Evolutionary conservation across 2,113 vertebrate species (phyloP).

Genomic region (Mugil cephalus): DNA sequence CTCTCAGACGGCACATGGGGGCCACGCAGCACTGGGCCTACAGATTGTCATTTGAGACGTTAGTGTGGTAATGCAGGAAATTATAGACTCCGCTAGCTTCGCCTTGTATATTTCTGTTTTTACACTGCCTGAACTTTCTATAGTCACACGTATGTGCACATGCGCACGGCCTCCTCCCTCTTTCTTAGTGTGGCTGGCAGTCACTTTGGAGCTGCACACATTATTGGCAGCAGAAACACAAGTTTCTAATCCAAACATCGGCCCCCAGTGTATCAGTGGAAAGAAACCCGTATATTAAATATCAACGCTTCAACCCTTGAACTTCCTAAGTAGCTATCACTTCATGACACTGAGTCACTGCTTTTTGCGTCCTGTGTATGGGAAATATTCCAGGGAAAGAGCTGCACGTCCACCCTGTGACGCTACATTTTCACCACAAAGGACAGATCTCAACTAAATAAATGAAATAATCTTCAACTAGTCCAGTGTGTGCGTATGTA

Average conservation of each 20-base stretch:
- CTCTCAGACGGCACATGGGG: conserved; percentile 85
- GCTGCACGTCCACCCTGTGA: background rate
- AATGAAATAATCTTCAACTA: background rate
- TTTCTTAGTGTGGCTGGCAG: conserved; percentile 69
- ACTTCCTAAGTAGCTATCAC: conserved; percentile 22
- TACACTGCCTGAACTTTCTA: conserved; percentile 76
- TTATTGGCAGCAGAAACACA: conserved; percentile 77
- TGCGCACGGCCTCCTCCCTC: conserved; percentile 25
- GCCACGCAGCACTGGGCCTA: conserved; percentile 26
- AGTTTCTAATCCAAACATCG: conserved; percentile 77
- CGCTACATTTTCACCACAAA: background rate
- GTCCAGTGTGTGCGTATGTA: background rate
- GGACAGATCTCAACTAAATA: conserved; percentile 3
- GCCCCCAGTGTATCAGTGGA: conserved; percentile 75
- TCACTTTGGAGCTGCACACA: conserved; percentile 82
- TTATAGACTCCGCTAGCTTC: conserved; percentile 69
- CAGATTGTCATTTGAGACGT: conserved; percentile 68
- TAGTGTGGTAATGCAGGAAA: conserved; percentile 72
- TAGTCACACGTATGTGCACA: conserved; percentile 72
- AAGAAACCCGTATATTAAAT: conserved; percentile 85
- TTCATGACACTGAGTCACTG: background rate
- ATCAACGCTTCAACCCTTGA: conserved; percentile 65
- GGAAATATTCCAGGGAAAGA: background rate
- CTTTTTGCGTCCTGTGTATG: conserved; percentile 5
- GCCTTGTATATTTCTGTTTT: conserved; percentile 73